A percentile compares a stretch with the other conserved stretches of the same genome.
These are phyloP conservation scores for Nematolebias whitei DNA, from an alignment of 2,113 vertebrate genomes.

Conservation along the genomic window DNA sequence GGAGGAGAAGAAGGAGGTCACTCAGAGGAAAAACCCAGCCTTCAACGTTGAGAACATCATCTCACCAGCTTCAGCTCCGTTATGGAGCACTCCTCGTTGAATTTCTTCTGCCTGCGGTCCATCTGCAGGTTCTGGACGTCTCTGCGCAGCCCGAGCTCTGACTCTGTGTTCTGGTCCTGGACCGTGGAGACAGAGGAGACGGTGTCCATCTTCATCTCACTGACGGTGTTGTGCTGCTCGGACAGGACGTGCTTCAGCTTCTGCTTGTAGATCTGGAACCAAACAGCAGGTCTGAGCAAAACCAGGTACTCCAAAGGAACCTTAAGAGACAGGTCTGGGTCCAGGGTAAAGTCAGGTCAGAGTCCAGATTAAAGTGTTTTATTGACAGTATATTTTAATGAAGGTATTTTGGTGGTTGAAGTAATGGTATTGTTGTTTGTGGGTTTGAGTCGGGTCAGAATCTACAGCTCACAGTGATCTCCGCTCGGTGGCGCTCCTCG, in stretches of 20 bases:
- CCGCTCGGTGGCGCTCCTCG: constrained; percentile 55
- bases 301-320: no score
- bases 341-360: no score
- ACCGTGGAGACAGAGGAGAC: constrained; percentile 64
- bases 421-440: no score
- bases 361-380: no score
- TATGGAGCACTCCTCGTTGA: constrained; percentile 74
- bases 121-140: constrained; percentile 74
- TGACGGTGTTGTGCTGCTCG: constrained; percentile 14
- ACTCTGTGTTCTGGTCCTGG: constrained; percentile 77
- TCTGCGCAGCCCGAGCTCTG: constrained; percentile 75
- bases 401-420: no score
- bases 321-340: no score
- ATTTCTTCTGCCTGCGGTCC: constrained; percentile 82
- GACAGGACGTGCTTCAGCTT: constrained; percentile 66
- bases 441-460: no score
- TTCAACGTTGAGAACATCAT: no score
- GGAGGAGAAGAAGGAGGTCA: background rate
- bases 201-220: constrained; percentile 21
- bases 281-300: rapidly evolving
- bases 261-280: constrained; percentile 62
- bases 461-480: constrained; percentile 65
- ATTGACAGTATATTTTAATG: no score
- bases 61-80: constrained; percentile 87
- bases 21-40: background rate